A percentile compares a stretch with the other conserved stretches of the same genome.
These are phyloP conservation scores for Hylaeus volcanicus DNA, from an alignment of 1,140 invertebrate genomes.

Conservation along the genomic window DNA sequence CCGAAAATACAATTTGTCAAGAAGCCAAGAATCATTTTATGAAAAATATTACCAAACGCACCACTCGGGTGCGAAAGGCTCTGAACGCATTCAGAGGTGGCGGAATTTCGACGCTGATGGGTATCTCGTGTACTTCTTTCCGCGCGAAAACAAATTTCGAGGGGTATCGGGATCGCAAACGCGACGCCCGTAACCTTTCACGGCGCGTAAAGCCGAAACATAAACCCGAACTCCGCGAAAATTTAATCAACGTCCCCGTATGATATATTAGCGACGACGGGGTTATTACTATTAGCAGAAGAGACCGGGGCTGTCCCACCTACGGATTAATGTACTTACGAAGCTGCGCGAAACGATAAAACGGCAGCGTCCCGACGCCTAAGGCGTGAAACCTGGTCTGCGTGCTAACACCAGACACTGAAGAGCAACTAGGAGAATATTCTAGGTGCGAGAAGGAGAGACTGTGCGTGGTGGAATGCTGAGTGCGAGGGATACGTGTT, in stretches of 20 bases:
- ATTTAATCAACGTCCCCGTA: slow-evolving; percentile 58
- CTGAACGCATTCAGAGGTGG: no score
- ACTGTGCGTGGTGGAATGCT: no score
- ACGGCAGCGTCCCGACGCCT: background rate
- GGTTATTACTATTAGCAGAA: slow-evolving; percentile 56
- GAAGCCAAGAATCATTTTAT: no score
- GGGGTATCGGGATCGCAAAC: slow-evolving; percentile 26
- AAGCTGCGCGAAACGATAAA: slow-evolving; percentile 47
- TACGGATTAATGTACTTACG: slow-evolving; percentile 54
- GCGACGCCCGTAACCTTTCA: slow-evolving; percentile 37
- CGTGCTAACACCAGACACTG: background rate
- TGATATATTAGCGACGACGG: slow-evolving; percentile 52
- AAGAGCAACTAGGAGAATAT: background rate
- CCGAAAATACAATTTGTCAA: no score
- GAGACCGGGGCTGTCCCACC: slow-evolving; percentile 39
- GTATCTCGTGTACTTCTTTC: background rate
- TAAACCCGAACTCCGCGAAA: slow-evolving; percentile 39
- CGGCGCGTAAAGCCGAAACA: slow-evolving; percentile 36
- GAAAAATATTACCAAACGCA: no score
- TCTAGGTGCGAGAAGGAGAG: background rate
- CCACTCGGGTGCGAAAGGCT: no score
- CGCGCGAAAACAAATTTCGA: slow-evolving; percentile 18
- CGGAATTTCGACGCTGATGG: background rate
- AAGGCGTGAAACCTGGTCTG: background rate
- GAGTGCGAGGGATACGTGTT: no score